Evolutionary conservation across 2,113 vertebrate species (phyloP).

Genomic region (Hemichromis elongatus): DNA sequence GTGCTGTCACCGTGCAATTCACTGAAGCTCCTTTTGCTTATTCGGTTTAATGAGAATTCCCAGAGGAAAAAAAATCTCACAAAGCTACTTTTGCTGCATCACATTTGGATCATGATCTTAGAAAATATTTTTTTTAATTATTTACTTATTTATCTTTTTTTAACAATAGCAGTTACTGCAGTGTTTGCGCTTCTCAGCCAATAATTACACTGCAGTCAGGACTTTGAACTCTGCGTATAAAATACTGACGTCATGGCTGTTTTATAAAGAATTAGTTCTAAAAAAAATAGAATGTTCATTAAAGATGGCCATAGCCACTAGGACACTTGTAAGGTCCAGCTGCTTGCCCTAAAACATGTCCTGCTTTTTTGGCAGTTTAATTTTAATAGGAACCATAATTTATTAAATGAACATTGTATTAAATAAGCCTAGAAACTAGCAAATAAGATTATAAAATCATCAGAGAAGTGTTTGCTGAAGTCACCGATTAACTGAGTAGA

Average conservation of each 20-base stretch:
- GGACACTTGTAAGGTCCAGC: background rate
- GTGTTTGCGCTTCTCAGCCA: background rate
- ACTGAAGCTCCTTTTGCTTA: fast-evolving
- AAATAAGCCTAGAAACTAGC: background rate
- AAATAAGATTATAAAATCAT: background rate
- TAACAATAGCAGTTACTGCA: background rate
- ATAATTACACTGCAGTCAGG: background rate
- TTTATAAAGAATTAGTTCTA: background rate
- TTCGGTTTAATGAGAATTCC: background rate
- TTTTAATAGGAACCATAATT: background rate
- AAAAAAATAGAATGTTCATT: background rate
- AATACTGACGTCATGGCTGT: background rate
- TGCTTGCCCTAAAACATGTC: fast-evolving
- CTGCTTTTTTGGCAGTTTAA: background rate
- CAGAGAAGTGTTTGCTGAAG: background rate
- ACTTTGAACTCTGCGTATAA: background rate
- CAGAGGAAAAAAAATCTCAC: background rate
- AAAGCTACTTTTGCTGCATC: background rate
- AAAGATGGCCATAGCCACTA: background rate
- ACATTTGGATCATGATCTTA: background rate
- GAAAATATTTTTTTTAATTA: background rate
- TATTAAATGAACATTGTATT: background rate
- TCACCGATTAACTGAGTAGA: fast-evolving
- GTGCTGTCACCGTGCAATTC: constrained; percentile 49
- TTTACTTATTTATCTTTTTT: too few relatives aligned